Evolutionary conservation across 2,113 vertebrate genomes (phyloP).

Genomic region (Chlorodrepanis virens): DNA sequence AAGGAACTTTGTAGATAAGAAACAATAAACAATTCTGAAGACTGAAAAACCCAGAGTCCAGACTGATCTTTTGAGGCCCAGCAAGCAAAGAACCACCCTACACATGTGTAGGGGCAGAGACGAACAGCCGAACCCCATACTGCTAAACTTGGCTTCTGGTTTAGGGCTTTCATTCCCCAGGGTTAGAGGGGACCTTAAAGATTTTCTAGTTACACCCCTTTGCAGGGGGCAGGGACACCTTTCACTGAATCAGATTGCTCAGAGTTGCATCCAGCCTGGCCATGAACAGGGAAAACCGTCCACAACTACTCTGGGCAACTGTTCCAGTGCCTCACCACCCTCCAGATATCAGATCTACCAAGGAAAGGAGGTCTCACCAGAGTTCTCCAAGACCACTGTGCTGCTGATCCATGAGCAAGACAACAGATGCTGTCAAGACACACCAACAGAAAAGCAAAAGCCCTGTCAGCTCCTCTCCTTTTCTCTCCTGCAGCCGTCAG

Average conservation of each 20-base stretch:
- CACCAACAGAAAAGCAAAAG: neutral
- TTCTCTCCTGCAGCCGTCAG: neutral
- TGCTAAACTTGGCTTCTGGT: rapidly evolving
- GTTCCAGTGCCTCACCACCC: neutral
- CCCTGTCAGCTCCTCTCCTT: neutral
- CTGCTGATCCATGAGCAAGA: neutral
- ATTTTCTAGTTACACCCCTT: neutral
- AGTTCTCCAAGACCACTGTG: neutral
- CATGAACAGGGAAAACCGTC: neutral
- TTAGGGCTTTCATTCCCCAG: neutral
- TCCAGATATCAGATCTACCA: neutral
- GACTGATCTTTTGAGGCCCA: too few relatives aligned
- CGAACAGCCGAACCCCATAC: too few relatives aligned
- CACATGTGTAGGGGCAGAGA: too few relatives aligned
- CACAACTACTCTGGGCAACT: neutral
- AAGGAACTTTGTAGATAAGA: too few relatives aligned
- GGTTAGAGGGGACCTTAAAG: neutral
- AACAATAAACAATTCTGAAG: too few relatives aligned
- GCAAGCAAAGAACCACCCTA: too few relatives aligned
- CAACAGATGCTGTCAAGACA: neutral
- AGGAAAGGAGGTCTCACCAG: neutral
- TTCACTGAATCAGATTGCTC: neutral
- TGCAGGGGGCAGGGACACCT: neutral
- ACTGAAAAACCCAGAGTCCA: too few relatives aligned
- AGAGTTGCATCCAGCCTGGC: neutral